Base-by-base conservation (phyloP, 2,888 invertebrate species). In the Aquatica leii region DNA sequence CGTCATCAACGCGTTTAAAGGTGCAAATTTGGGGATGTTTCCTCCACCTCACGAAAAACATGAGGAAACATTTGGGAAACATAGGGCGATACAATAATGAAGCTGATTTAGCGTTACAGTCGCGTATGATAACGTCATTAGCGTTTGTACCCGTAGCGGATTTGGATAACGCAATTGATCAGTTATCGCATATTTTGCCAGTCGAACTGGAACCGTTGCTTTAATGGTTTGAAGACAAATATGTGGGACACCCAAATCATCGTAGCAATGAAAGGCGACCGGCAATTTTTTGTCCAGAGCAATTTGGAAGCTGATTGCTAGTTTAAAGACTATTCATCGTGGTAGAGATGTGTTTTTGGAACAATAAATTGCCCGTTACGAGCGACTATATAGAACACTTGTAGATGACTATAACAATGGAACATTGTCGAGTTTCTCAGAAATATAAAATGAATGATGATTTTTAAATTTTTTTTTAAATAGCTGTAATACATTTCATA, bases 101-200 rank as follows among this genome's bases (percentile, higher is more conserved):
- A 37, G 37, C 37, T 11, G 37, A 37, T 37, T 37, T 37, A 11
- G 37, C 37, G 37, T 37, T 37, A 5, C 37, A 37, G 12, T n/a
- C 11, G 37, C 11, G 37, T 37, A 37, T 37, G 37, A 37, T 37
- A 37, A 37, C 37, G 37, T 37, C 37, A 37, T 37, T 37, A 37
- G 37, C 37, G 37, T 37, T 9, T 37, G 37, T 37, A 12, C 37
- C 37, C 37, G 12, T 37, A 37, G 37, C 37, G 37, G 37, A 37
- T 37, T 37, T 37, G 37, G 37, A 9, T 37, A 37, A 37, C 37
- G 37, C 8, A 37, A 37, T 37, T 37, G 37, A 37, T 37, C 3
- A 37, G 37, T 8, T 37, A 37, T 37, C 37, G 37, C 37, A 37
- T 37, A 37, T 37, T 37, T 37, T 37, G 5, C 37, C 37, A 37